Percentiles rank a stretch among this genome's conserved stretches.
These are phyloP conservation scores for Sula dactylatra DNA, from an alignment of 2,113 vertebrate species.

Conservation along the genomic window DNA sequence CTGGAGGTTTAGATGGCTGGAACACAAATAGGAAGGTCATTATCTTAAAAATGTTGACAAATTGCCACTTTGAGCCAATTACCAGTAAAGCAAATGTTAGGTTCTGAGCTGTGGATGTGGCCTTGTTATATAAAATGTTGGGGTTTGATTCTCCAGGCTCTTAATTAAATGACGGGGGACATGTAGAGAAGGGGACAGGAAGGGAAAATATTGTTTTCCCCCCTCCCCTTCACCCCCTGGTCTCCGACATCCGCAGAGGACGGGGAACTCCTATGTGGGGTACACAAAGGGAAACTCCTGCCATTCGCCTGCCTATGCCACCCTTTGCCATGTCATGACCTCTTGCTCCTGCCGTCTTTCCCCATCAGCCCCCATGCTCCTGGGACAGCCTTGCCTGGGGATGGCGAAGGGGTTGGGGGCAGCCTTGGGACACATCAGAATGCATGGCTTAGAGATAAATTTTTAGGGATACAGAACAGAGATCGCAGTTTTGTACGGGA, in stretches of 20 bases:
- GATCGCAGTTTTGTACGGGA: neutral
- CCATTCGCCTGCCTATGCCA: neutral
- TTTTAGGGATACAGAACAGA: neutral
- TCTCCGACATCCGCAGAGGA: neutral
- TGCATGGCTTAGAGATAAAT: neutral
- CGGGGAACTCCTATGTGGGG: fast-evolving
- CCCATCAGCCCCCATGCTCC: fast-evolving
- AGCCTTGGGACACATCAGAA: too few relatives aligned
- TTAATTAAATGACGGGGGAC: neutral
- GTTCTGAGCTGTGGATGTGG: neutral
- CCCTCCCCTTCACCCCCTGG: too few relatives aligned
- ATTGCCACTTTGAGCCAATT: neutral
- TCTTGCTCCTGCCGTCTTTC: neutral
- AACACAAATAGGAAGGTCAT: neutral
- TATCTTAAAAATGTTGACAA: neutral
- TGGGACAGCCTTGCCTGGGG: neutral
- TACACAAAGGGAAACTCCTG: neutral
- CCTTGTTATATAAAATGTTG: neutral
- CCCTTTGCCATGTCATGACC: neutral
- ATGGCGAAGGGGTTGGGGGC: neutral
- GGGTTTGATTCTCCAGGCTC: neutral
- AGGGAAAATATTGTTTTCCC: neutral
- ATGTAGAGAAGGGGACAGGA: neutral
- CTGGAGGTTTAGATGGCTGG: neutral
- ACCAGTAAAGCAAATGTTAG: neutral